A percentile compares a stretch with the other conserved stretches of the same genome.
phyloP scores from a whole-genome alignment of 1,140 invertebrate species.

The Catajapyx aquilonaris region DNA sequence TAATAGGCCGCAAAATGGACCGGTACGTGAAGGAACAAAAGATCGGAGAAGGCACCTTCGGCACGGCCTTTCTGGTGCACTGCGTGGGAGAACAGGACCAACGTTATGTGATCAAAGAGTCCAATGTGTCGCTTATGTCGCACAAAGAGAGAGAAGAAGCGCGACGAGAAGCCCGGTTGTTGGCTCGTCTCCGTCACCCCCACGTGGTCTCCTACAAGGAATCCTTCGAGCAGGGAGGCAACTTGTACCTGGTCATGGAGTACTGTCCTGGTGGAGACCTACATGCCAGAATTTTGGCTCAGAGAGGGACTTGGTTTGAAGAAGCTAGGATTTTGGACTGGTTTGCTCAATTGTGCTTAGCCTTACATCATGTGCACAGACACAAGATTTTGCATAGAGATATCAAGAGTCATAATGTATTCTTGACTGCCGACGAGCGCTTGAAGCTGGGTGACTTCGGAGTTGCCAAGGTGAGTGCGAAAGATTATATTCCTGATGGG shows the following conservation, averaged over 20 bases:
- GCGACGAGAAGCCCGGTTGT: conserved; percentile 19
- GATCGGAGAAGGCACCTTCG: conserved; percentile 8
- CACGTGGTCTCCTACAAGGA: conserved; percentile 24
- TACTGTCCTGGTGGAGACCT: conserved; percentile 30
- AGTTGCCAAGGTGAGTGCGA: conserved; percentile 21
- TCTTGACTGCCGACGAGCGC: conserved; percentile 15
- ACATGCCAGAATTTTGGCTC: conserved; percentile 21
- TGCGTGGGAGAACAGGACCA: background rate
- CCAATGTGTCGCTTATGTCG: conserved; percentile 3
- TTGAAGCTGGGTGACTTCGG: conserved; percentile 23
- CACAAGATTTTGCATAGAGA: conserved; percentile 19
- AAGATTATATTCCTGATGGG: too few species aligned
- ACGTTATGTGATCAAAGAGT: conserved; percentile 5
- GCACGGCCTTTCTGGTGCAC: conserved; percentile 6
- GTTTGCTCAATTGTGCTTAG: conserved; percentile 10
- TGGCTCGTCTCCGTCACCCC: conserved; percentile 28
- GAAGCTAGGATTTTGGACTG: conserved; percentile 5
- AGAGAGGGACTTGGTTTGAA: conserved; percentile 14
- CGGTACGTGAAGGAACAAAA: conserved; percentile 5
- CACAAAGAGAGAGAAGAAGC: conserved; percentile 10
- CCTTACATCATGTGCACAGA: conserved; percentile 19
- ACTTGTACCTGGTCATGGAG: conserved; percentile 32
- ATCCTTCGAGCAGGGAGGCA: conserved; percentile 28
- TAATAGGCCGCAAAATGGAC: too few species aligned
- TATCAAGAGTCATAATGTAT: conserved; percentile 20